A percentile compares a stretch with the other conserved stretches of the same genome.
Evolutionary conservation across 2,797 vertebrate genomes (phyloP).

Genomic region (Galagoides demidoff): DNA sequence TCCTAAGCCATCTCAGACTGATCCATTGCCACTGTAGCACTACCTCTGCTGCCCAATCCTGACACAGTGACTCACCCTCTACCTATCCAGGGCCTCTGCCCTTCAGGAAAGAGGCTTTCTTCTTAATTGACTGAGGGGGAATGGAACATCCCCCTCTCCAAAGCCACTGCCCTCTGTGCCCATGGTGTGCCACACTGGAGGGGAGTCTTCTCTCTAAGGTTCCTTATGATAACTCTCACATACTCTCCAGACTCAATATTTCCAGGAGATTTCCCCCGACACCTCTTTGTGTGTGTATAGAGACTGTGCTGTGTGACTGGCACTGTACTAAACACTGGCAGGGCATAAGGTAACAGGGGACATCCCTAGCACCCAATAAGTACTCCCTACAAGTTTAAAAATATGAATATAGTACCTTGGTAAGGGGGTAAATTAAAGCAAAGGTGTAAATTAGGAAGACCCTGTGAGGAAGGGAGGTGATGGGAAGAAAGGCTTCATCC

Average conservation of each 20-base stretch:
- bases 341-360: not conserved
- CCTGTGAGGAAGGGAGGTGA: not conserved
- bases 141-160: not conserved
- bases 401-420: not conserved
- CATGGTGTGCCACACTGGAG: not conserved
- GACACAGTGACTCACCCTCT: slow-evolving; percentile 66
- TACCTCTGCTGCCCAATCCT: slow-evolving; percentile 50
- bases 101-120: slow-evolving; percentile 79
- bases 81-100: slow-evolving; percentile 66
- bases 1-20: slow-evolving; percentile 37
- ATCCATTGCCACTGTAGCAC: slow-evolving; percentile 61
- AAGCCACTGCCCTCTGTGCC: not conserved
- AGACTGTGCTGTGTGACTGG: not conserved
- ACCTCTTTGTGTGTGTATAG: not conserved
- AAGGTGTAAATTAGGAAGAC: not conserved
- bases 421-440: not conserved
- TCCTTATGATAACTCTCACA: not conserved
- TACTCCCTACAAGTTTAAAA: not conserved
- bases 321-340: not conserved
- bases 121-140: slow-evolving; percentile 68
- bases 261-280: not conserved
- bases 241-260: not conserved
- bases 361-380: not conserved
- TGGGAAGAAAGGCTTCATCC: not conserved
- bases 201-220: not conserved